phyloP scores from a whole-genome alignment of 2,888 invertebrate genomes.

The Platypus cylindrus region DNA sequence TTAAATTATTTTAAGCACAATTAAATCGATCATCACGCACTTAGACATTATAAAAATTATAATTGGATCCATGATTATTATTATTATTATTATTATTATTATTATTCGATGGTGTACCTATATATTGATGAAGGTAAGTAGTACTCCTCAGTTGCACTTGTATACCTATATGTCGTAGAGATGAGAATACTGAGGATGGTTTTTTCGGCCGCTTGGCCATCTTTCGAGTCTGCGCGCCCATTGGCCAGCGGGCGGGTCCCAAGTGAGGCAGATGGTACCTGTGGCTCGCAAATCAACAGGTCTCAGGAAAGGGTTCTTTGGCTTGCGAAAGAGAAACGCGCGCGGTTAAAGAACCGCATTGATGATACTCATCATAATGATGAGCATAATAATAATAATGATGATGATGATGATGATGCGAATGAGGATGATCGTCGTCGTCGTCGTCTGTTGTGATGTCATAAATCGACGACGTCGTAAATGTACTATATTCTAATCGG shows the following conservation, averaged over 20 bases:
- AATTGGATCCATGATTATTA: too few relatives aligned
- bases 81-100: too few relatives aligned
- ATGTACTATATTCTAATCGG: too few relatives aligned
- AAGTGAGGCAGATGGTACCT: conserved; percentile 30
- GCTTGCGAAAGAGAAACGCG: conserved; percentile 9
- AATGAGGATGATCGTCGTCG: not conserved
- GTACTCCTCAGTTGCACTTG: conserved; percentile 15
- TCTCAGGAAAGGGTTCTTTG: conserved; percentile 14
- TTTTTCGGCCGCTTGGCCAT: conserved; percentile 34
- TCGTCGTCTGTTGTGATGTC: too few relatives aligned
- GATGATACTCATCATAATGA: not conserved
- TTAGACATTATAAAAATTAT: too few relatives aligned
- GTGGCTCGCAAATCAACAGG: conserved; percentile 30
- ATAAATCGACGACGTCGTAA: too few relatives aligned
- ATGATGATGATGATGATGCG: not conserved
- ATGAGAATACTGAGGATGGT: not conserved
- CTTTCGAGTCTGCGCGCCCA: conserved; percentile 31
- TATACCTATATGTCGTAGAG: too few relatives aligned
- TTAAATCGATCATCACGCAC: too few relatives aligned
- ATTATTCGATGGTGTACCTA: not conserved
- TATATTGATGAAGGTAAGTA: conserved; percentile 12
- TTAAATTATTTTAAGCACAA: too few relatives aligned
- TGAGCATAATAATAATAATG: not conserved
- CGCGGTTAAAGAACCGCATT: conserved; percentile 9
- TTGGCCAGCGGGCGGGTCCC: conserved; percentile 35